Percentiles rank a stretch among this genome's conserved stretches.
These are phyloP conservation scores for Aurelia aurita DNA, from an alignment of 30 jellyfish, hydroid and myxozoan genomes.

Conservation along the genomic window DNA sequence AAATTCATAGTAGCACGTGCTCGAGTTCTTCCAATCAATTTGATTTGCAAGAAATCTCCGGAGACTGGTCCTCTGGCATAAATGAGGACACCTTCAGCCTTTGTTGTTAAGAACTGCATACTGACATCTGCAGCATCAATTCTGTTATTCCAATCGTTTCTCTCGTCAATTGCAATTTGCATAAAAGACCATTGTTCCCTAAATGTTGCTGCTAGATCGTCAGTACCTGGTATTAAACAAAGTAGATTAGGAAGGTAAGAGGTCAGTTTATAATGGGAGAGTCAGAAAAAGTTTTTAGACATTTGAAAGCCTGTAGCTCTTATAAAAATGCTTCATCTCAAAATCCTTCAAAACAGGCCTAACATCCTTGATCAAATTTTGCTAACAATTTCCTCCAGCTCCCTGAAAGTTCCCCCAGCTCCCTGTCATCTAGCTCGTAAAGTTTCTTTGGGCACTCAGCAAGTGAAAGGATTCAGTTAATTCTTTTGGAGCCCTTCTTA, in stretches of 20 bases:
- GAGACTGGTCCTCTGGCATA: slow-evolving; percentile 94
- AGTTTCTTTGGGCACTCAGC: too few species aligned
- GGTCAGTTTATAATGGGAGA: too few species aligned
- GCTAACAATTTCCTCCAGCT: too few species aligned
- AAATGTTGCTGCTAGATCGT: slow-evolving; percentile 84
- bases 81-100: slow-evolving; percentile 76
- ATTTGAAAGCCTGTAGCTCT: too few species aligned
- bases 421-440: too few species aligned
- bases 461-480: too few species aligned
- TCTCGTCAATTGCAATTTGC: slow-evolving; percentile 79
- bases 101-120: slow-evolving; percentile 86
- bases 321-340: too few species aligned
- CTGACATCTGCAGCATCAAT: slow-evolving; percentile 87
- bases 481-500: too few species aligned
- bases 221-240: slow-evolving; percentile 46
- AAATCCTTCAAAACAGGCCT: too few species aligned
- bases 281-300: too few species aligned
- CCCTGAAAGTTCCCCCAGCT: too few species aligned
- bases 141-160: slow-evolving; percentile 79
- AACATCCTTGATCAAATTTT: too few species aligned
- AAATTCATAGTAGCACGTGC: slow-evolving; percentile 90
- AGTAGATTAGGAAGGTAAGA: neutral
- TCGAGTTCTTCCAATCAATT: slow-evolving; percentile 80
- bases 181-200: slow-evolving; percentile 92
- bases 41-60: slow-evolving; percentile 84